Evolutionary conservation across 2,113 vertebrate species (phyloP), one percentile per base, ranked within the genome.

Genomic region (Catharus bicknelli): DNA sequence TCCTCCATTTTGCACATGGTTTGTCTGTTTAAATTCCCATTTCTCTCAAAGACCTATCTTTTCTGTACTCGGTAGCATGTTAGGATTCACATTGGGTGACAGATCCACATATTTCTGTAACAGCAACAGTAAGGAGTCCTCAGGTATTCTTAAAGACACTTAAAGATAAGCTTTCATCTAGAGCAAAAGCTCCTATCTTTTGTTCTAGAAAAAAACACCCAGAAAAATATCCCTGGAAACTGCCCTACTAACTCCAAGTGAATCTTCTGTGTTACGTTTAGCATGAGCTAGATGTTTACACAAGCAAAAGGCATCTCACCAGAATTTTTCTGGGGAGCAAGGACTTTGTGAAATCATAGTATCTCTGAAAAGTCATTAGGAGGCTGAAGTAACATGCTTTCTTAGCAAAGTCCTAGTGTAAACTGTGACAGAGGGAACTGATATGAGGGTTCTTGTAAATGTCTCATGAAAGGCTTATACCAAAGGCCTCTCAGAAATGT

Each of bases 401-500:
- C 62, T 47, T 80, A 90, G 45, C 45, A 78, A 91, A 90, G n/a
- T 78, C 76, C 43, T 66, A 68, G 22, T 54, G 83, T 87, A 91
- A 92, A 88, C 88, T 94, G 55, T 87, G 38, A 34, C 50, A 93
- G 77, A 75, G 23, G 34, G 34, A 93, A 79, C 55, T 90, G 84
- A 92, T 86, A 92, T 0, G 17, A 87, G 23, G 25, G 29, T 20
- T 88, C 62, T 87, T 94, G 86, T 90, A 93, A 95, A 93, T 63
- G 77, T 77, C 59, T 91, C 79, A 57, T 74, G 83, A 93, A 88
- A 86, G 34, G 11, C 40, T 95, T 93, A 67, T 61, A 55, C 34
- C 67, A 94, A 94, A 94, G 83, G 14, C 54, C 18, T 92, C 76
- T 74, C 67, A 95, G 76, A 95, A 95, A 94, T 91, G 68, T 85